These are phyloP conservation scores for Chloebia gouldiae DNA, from an alignment of 2,113 vertebrate species.

Conservation along the genomic window DNA sequence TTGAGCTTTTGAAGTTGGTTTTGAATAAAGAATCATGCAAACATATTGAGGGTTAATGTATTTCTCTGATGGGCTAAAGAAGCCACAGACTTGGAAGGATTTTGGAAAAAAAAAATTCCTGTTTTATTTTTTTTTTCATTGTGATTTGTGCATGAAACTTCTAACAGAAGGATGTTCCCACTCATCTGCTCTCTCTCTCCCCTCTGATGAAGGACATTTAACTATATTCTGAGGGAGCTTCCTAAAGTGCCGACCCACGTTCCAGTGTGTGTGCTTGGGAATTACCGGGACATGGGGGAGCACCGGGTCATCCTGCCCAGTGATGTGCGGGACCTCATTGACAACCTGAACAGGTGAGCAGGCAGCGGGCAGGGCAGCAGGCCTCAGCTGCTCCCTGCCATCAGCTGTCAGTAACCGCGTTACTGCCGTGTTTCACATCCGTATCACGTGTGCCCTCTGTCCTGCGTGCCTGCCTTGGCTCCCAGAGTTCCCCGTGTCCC, in stretches of 20 bases:
- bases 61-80: not conserved
- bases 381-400: accelerated
- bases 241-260: constrained; percentile 95
- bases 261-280: constrained; percentile 94
- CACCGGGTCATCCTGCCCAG: constrained; percentile 92
- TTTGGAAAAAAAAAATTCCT: not conserved
- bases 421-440: accelerated
- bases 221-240: constrained; percentile 92
- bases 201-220: constrained; percentile 85
- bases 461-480: not conserved
- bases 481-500: not conserved
- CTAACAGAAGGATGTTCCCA: not conserved
- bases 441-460: accelerated
- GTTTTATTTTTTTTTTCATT: not conserved
- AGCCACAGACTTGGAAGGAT: not conserved
- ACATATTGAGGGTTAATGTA: not conserved
- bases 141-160: not conserved
- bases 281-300: constrained; percentile 97
- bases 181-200: not conserved
- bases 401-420: accelerated
- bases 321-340: constrained; percentile 88
- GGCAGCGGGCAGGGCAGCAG: not conserved
- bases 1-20: not conserved
- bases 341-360: constrained; percentile 86
- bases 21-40: not conserved